phyloP scores from a whole-genome alignment of 2,797 vertebrate genomes.

The Manis pentadactyla region DNA sequence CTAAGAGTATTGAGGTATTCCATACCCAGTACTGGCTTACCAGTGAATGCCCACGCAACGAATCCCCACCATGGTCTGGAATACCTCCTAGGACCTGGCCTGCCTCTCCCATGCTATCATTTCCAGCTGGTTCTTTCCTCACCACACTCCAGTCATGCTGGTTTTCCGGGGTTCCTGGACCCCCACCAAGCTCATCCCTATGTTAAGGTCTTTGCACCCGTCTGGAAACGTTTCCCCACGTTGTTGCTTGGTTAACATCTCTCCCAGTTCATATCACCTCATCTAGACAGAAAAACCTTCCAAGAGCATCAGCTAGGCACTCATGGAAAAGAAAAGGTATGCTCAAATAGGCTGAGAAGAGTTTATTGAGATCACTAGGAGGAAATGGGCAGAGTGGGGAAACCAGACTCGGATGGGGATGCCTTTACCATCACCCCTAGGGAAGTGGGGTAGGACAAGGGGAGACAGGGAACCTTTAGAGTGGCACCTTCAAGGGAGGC shows the following conservation, averaged over 20 bases:
- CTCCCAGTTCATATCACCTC: not conserved
- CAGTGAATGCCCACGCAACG: not conserved
- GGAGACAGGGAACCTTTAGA: not conserved
- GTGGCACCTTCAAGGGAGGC: not conserved
- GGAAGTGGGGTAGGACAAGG: not conserved
- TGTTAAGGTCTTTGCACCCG: not conserved
- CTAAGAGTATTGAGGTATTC: not conserved
- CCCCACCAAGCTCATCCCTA: not conserved
- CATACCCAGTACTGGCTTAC: too few species aligned
- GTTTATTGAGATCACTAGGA: not conserved
- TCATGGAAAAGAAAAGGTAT: not conserved
- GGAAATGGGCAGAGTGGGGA: not conserved
- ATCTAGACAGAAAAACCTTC: not conserved
- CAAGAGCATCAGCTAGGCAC: not conserved
- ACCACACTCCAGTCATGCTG: not conserved
- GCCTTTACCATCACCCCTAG: not conserved
- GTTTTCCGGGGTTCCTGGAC: not conserved
- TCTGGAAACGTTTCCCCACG: not conserved
- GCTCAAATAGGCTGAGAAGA: not conserved
- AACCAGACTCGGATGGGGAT: not conserved
- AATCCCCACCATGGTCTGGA: not conserved
- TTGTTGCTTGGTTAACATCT: not conserved
- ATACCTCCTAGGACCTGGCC: not conserved
- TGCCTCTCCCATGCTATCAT: not conserved
- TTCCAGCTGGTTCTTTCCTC: not conserved